A percentile compares a stretch with the other conserved stretches of the same genome.
These are phyloP conservation scores for Synanthedon tipuliformis DNA, from an alignment of 2,888 invertebrate species.

Conservation along the genomic window DNA sequence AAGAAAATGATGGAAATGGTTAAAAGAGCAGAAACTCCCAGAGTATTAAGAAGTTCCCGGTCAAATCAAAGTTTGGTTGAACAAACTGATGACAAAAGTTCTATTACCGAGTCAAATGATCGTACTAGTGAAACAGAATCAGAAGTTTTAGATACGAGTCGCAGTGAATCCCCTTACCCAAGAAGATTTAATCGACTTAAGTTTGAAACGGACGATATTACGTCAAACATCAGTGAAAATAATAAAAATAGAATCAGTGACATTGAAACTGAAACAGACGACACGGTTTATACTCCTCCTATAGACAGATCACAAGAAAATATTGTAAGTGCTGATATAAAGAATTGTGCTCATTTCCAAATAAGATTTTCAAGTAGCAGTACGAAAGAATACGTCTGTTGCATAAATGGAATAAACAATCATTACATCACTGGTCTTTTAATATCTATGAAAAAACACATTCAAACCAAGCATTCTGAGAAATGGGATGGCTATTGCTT, in stretches of 20 bases:
- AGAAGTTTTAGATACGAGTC: not conserved
- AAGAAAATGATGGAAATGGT: constrained; percentile 23
- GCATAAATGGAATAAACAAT: constrained; percentile 39
- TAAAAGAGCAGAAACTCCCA: constrained; percentile 14
- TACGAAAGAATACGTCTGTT: constrained; percentile 49
- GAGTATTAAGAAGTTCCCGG: constrained; percentile 29
- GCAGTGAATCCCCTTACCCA: constrained; percentile 1
- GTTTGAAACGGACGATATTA: constrained; percentile 40
- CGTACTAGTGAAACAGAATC: constrained; percentile 10
- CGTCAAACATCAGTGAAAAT: constrained; percentile 1
- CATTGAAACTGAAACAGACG: too few relatives aligned
- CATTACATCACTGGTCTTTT: constrained; percentile 50
- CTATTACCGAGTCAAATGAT: constrained; percentile 15
- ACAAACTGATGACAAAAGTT: constrained; percentile 23
- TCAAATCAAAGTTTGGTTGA: constrained; percentile 24
- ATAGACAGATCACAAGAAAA: too few relatives aligned
- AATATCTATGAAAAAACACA: constrained; percentile 58
- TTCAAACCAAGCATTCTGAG: constrained; percentile 47
- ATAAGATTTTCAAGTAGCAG: constrained; percentile 30
- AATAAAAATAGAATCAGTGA: too few relatives aligned
- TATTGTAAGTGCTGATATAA: constrained; percentile 9
- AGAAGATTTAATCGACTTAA: too few relatives aligned
- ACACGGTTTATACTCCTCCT: too few relatives aligned
- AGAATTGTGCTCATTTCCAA: constrained; percentile 45
- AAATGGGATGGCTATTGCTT: constrained; percentile 70